Evolutionary conservation across 2,888 invertebrate genomes (phyloP).

Genomic region (Hylaea fasciaria): DNA sequence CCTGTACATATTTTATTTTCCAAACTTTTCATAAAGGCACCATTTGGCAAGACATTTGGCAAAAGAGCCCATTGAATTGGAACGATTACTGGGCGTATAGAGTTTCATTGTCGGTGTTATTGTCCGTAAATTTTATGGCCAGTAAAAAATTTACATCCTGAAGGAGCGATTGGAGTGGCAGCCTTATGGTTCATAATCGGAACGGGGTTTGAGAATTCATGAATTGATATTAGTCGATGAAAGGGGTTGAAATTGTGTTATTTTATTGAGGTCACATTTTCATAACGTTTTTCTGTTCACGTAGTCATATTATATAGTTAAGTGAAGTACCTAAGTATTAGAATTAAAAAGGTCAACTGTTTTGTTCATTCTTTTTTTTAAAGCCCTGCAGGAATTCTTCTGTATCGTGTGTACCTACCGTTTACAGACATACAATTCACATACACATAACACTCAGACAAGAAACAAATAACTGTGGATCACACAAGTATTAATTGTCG

Average conservation of each 20-base stretch:
- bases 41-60: conserved; percentile 18
- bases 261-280: background rate
- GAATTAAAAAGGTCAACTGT: too few species aligned
- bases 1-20: conserved; percentile 8
- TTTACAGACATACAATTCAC: too few species aligned
- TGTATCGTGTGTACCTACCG: too few species aligned
- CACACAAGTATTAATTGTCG: too few species aligned
- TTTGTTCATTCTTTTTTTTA: too few species aligned
- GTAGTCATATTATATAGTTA: too few species aligned
- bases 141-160: conserved; percentile 39
- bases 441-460: too few species aligned
- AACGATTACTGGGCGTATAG: conserved; percentile 47
- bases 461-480: too few species aligned
- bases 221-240: conserved; percentile 10
- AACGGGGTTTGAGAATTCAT: conserved; percentile 22
- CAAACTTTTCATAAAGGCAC: conserved; percentile 20
- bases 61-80: conserved; percentile 46
- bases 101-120: conserved; percentile 33
- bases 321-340: too few species aligned
- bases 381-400: too few species aligned
- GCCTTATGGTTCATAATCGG: conserved; percentile 24
- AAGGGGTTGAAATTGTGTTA: background rate
- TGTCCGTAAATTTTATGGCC: conserved; percentile 37
- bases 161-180: conserved; percentile 28
- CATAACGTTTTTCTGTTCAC: too few species aligned